phyloP scores from a whole-genome alignment of 2,113 vertebrate genomes.

The Archilochus colubris region DNA sequence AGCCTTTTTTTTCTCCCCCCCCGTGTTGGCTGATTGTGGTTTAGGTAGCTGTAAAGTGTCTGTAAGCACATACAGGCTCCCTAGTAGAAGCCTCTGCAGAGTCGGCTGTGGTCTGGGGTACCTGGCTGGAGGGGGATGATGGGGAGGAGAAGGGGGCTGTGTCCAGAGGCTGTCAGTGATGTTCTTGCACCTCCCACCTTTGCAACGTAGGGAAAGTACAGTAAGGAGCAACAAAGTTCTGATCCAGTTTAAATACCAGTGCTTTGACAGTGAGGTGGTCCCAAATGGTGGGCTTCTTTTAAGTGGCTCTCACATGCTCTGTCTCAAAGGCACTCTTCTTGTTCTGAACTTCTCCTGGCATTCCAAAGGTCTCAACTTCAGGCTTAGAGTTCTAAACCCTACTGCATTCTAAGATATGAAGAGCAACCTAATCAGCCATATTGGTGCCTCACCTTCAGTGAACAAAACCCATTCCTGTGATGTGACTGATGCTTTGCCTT shows the following conservation, averaged over 20 bases:
- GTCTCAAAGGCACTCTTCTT: neutral
- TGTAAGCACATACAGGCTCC: neutral
- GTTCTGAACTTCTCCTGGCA: neutral
- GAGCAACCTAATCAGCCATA: neutral
- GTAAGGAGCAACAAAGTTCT: neutral
- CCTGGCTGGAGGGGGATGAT: neutral
- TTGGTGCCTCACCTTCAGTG: neutral
- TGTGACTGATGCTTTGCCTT: neutral
- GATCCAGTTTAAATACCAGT: neutral
- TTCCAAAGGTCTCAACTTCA: neutral
- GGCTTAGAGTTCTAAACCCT: neutral
- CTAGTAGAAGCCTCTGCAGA: neutral
- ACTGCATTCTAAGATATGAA: neutral
- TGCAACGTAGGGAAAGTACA: neutral
- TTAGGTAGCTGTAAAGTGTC: constrained; percentile 13
- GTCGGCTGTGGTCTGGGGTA: neutral
- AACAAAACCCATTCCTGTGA: neutral
- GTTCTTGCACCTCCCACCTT: neutral
- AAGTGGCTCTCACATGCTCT: neutral
- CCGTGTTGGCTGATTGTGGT: neutral
- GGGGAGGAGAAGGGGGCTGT: neutral
- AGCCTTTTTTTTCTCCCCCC: neutral
- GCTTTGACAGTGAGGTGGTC: neutral
- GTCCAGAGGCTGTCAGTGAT: neutral
- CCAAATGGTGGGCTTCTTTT: neutral